Evolutionary conservation across 2,888 invertebrate genomes (phyloP).

Genomic region (Campopleginae sp.): DNA sequence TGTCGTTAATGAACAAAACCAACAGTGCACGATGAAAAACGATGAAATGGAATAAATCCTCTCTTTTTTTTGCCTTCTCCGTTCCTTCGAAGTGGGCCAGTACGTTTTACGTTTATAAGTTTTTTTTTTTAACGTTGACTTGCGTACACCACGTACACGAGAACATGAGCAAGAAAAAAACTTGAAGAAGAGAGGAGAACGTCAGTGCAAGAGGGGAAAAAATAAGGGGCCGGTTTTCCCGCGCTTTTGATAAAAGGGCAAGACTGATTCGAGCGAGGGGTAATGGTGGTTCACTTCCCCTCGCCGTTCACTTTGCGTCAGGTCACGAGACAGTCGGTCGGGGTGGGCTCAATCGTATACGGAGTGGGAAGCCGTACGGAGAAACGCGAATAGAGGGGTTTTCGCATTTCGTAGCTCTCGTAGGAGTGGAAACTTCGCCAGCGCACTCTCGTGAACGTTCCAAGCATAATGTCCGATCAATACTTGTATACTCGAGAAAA

Average conservation of each 20-base stretch:
- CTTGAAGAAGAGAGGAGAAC: slow-evolving; percentile 7
- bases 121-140: slow-evolving; percentile 29
- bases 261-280: slow-evolving; percentile 57
- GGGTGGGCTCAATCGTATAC: neutral
- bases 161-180: slow-evolving; percentile 32
- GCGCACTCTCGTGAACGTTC: slow-evolving; percentile 49
- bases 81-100: neutral
- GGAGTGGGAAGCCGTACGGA: slow-evolving; percentile 12
- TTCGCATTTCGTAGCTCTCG: slow-evolving; percentile 26
- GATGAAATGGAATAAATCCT: slow-evolving; percentile 56
- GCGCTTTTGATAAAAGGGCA: slow-evolving; percentile 69
- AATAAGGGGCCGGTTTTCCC: slow-evolving; percentile 75
- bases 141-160: slow-evolving; percentile 42
- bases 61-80: slow-evolving; percentile 37
- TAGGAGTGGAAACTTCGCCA: slow-evolving; percentile 26
- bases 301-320: slow-evolving; percentile 3
- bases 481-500: slow-evolving; percentile 78
- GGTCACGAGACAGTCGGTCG: slow-evolving; percentile 42
- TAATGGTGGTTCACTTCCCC: slow-evolving; percentile 17
- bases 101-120: slow-evolving; percentile 39
- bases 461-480: slow-evolving; percentile 75
- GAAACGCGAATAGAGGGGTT: slow-evolving; percentile 28
- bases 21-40: slow-evolving; percentile 66
- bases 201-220: slow-evolving; percentile 45
- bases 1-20: slow-evolving; percentile 74